These are phyloP conservation scores for Trachelus tabidus DNA, from an alignment of 2,888 invertebrate species.

Conservation along the genomic window DNA sequence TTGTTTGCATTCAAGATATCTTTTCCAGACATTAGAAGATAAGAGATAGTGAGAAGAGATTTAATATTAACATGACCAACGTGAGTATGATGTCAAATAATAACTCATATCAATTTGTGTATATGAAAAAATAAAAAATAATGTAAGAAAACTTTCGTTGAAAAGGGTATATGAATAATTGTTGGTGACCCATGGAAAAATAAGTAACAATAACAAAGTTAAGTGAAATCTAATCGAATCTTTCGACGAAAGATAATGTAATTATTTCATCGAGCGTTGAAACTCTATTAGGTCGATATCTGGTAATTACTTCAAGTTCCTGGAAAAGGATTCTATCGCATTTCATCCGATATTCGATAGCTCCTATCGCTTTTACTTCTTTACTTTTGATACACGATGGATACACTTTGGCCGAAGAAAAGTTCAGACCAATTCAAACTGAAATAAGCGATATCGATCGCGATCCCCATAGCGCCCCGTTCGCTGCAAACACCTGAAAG, in stretches of 20 bases:
- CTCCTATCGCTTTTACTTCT: neutral
- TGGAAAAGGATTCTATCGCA: neutral
- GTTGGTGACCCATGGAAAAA: neutral
- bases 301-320: neutral
- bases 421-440: neutral
- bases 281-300: slow-evolving; percentile 1
- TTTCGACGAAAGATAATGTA: neutral
- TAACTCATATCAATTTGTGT: neutral
- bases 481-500: neutral
- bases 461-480: neutral
- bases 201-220: neutral
- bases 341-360: neutral
- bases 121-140: neutral
- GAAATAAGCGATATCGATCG: neutral
- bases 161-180: too few species aligned
- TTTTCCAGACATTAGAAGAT: neutral
- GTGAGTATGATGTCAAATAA: neutral
- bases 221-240: neutral
- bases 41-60: neutral
- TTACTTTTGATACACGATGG: neutral
- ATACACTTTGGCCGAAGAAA: neutral
- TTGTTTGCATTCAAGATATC: neutral
- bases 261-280: slow-evolving; percentile 1
- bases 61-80: neutral
- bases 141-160: neutral